Conservation (phyloP, 2,888 invertebrate genomes). For the Eubasilissa splendida region DNA sequence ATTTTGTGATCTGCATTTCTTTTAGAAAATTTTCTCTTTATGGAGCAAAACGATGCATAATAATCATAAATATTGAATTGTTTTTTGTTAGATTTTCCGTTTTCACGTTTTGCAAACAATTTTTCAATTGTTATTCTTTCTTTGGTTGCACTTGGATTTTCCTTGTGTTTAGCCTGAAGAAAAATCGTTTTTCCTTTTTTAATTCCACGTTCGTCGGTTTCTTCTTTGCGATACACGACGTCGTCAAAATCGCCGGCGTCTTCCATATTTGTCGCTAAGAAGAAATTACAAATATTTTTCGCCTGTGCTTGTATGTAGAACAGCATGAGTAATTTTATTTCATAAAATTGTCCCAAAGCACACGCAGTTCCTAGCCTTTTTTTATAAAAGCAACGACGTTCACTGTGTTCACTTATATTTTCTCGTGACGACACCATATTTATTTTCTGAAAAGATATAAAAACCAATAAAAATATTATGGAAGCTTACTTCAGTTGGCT, state of each 20-base stretch:
- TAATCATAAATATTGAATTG: not conserved
- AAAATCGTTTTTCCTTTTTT: not conserved
- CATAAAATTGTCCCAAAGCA: too few species aligned
- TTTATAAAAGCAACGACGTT: too few species aligned
- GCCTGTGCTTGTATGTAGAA: too few species aligned
- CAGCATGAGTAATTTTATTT: too few species aligned
- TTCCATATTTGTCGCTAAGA: not conserved
- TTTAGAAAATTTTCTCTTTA: not conserved
- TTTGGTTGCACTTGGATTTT: not conserved
- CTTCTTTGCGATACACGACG: not conserved
- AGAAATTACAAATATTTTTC: not conserved
- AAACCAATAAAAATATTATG: too few species aligned
- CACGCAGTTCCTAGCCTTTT: too few species aligned
- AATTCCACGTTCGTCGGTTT: not conserved
- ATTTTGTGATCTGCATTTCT: not conserved
- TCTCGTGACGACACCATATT: too few species aligned
- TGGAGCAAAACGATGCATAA: not conserved
- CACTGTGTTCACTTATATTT: too few species aligned
- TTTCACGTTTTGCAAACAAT: not conserved
- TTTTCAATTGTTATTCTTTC: not conserved
- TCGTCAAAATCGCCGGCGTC: slow-evolving; percentile 10
- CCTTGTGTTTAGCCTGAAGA: slow-evolving; percentile 15
- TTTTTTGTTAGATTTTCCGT: not conserved
- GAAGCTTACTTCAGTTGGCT: too few species aligned
- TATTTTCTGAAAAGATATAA: too few species aligned